Evolutionary conservation across 2,113 vertebrate genomes (phyloP).

Genomic region (Alaudala cheleensis): DNA sequence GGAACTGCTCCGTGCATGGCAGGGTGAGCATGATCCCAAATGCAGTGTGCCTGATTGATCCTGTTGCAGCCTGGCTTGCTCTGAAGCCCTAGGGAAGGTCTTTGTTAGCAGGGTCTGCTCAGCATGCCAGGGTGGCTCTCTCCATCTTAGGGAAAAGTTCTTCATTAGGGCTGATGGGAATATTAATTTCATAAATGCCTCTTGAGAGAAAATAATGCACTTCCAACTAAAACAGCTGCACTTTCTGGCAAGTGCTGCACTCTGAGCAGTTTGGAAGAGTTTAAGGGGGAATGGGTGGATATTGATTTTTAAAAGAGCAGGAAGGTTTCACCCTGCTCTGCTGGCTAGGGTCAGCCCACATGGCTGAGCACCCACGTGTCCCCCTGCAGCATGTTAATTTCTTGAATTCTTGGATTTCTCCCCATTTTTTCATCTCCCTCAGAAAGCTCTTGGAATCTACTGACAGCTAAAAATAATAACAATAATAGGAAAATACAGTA

Average conservation of each 20-base stretch:
- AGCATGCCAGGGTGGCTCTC: rapidly evolving
- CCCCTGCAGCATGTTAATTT: neutral
- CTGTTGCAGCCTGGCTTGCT: neutral
- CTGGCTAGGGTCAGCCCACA: neutral
- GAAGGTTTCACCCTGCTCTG: neutral
- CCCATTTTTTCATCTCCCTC: neutral
- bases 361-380: neutral
- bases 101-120: neutral
- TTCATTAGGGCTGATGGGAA: neutral
- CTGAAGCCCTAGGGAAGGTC: neutral
- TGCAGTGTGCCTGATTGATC: rapidly evolving
- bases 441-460: neutral
- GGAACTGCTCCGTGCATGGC: rapidly evolving
- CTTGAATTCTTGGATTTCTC: neutral
- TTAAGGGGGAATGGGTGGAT: neutral
- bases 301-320: neutral
- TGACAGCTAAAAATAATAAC: neutral
- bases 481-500: neutral
- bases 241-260: neutral
- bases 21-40: neutral
- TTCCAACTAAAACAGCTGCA: neutral
- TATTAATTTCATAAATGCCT: neutral
- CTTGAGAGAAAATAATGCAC: neutral
- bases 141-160: neutral
- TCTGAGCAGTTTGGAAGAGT: neutral